Evolutionary conservation across 1,140 invertebrate species (phyloP).

Genomic region (Heliothis subflexa): DNA sequence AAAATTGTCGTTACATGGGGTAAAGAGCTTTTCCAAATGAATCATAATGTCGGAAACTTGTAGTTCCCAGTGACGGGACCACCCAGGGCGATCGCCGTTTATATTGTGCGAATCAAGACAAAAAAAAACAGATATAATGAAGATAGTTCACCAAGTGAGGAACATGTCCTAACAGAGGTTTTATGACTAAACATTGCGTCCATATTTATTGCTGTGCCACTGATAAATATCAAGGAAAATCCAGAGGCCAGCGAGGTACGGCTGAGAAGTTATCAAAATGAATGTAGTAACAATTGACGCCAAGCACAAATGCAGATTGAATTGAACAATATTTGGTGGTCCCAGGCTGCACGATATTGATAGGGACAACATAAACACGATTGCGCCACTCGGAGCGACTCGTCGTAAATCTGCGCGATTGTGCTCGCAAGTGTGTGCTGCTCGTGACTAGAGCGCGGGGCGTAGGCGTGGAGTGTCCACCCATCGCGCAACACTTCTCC

Average conservation of each 20-base stretch:
- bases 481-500: neutral
- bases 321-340: neutral
- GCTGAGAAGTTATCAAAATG: too few relatives aligned
- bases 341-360: neutral
- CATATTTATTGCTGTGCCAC: neutral
- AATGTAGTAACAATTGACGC: too few relatives aligned
- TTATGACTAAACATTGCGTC: neutral
- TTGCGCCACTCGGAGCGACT: slow-evolving; percentile 17
- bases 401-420: slow-evolving; percentile 24
- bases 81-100: neutral
- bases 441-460: neutral
- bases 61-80: neutral
- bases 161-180: neutral
- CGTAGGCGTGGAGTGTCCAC: slow-evolving; percentile 16
- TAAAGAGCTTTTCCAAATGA: slow-evolving; percentile 11
- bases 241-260: neutral
- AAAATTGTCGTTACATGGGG: slow-evolving; percentile 3
- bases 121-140: neutral
- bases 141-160: neutral
- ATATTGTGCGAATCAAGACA: neutral
- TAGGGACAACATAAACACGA: neutral
- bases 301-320: too few relatives aligned
- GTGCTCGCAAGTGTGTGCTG: slow-evolving; percentile 16
- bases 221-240: slow-evolving; percentile 25
- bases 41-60: slow-evolving; percentile 9